Percentiles rank a stretch among this genome's conserved stretches.
These are phyloP conservation scores for Mellilla xanthometata DNA, from an alignment of 2,888 invertebrate species.

Conservation along the genomic window DNA sequence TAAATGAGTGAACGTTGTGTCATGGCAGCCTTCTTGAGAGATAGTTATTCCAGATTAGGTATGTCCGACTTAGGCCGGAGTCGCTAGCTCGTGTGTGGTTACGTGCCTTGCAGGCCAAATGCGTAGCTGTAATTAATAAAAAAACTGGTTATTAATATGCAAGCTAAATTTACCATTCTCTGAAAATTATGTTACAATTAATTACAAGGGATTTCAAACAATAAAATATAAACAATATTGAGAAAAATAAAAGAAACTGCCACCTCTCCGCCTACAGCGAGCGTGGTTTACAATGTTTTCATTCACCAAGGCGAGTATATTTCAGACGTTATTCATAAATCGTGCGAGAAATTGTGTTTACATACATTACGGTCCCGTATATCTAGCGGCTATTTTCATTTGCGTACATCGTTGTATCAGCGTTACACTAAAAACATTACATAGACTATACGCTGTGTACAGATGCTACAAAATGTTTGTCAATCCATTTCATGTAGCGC, in stretches of 20 bases:
- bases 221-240: background rate
- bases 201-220: too few species aligned
- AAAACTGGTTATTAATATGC: too few species aligned
- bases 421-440: constrained; percentile 42
- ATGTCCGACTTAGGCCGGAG: too few species aligned
- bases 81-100: too few species aligned
- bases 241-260: constrained; percentile 14
- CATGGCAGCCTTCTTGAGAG: too few species aligned
- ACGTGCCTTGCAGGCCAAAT: too few species aligned
- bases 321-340: constrained; percentile 65
- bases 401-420: constrained; percentile 44
- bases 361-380: constrained; percentile 49
- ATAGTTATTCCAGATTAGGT: too few species aligned
- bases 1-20: too few species aligned
- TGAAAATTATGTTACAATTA: too few species aligned
- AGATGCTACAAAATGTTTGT: background rate
- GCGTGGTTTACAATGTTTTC: constrained; percentile 57
- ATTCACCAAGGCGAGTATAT: constrained; percentile 56
- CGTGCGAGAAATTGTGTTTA: constrained; percentile 55
- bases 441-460: background rate
- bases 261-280: constrained; percentile 18
- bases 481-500: too few species aligned
- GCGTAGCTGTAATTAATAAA: too few species aligned
- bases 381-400: constrained; percentile 64
- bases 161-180: too few species aligned